Conservation (phyloP, 2,113 vertebrate species). For the Laticauda colubrina region DNA sequence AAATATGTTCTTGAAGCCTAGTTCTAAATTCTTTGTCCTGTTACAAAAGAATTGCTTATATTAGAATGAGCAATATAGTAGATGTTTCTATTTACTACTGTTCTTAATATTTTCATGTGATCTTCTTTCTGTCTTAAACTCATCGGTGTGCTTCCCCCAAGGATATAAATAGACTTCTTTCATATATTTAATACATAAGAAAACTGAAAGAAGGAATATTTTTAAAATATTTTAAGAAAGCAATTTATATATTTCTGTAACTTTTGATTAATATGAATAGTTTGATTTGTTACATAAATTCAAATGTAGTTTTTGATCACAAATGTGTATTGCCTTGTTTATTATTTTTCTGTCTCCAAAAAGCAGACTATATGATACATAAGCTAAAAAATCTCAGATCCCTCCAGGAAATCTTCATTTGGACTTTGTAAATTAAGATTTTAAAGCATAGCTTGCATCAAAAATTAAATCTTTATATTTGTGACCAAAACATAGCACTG, state of each 20-base stretch:
- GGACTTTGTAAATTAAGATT: background rate
- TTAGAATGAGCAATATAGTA: background rate
- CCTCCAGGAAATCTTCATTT: background rate
- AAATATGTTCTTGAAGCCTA: background rate
- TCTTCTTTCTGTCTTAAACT: background rate
- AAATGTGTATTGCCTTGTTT: background rate
- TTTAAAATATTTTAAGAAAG: background rate
- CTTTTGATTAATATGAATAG: slow-evolving; percentile 5
- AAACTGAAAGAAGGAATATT: background rate
- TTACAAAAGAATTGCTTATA: background rate
- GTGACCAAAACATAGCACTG: background rate
- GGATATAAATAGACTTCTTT: background rate
- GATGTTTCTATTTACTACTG: background rate
- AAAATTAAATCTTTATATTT: background rate
- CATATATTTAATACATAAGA: background rate
- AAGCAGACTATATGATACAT: background rate
- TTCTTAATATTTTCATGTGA: background rate
- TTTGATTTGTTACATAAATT: background rate
- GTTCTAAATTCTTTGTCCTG: slow-evolving; percentile 1
- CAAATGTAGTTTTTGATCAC: background rate
- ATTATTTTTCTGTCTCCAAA: background rate
- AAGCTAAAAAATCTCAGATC: slow-evolving; percentile 15
- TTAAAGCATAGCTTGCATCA: background rate
- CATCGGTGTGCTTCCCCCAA: background rate
- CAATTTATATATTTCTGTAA: background rate